Evolutionary conservation across 2,888 invertebrate species (phyloP), one percentile per base, ranked within the genome.

Genomic region (Drepana falcataria): DNA sequence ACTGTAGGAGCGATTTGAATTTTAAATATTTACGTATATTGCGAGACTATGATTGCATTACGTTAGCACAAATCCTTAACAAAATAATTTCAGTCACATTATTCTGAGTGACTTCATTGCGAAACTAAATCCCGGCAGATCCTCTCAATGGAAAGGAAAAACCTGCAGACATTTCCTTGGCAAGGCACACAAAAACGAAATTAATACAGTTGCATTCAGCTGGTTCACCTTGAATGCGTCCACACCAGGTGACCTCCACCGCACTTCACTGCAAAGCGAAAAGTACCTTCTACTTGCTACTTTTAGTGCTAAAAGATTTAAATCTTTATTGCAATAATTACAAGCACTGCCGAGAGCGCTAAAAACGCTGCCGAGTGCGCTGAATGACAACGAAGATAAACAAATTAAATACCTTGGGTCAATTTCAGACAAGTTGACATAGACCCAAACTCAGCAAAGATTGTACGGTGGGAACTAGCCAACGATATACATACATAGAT

Each of bases 161-260:
- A 9, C 44, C 44, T 7, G 44, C 44, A 44, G 44, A 44, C 9
- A 44, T 44, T 44, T 44, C 44, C 44, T 9, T 9, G 7, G 7
- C 44, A 44, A 44, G 9, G 9, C 9, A 44, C 44, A 51, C 33
- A 40, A 21, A 21, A 49, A 21, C 37, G 37, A 9, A 51, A 40
- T 51, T 9, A 51, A 51, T 51, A 40, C 21, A 40, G 41, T 51
- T 51, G 51, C 51, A 40, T 35, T 51, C 51, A 40, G 34, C 9
- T 34, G 40, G 51, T 7, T 51, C 40, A 40, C 51, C 51, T 51
- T 51, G 51, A 34, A 33, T 51, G 51, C 40, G 41, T 33, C 3
- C 35, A 40, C 49, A 21, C 41, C 33, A 40, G 40, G 6, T 40
- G 51, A 51, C 51, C 51, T 51, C 44, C 41, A 35, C 37, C 49